Evolutionary conservation across 2,888 invertebrate species (phyloP).

Genomic region (Drosophila bunnanda): DNA sequence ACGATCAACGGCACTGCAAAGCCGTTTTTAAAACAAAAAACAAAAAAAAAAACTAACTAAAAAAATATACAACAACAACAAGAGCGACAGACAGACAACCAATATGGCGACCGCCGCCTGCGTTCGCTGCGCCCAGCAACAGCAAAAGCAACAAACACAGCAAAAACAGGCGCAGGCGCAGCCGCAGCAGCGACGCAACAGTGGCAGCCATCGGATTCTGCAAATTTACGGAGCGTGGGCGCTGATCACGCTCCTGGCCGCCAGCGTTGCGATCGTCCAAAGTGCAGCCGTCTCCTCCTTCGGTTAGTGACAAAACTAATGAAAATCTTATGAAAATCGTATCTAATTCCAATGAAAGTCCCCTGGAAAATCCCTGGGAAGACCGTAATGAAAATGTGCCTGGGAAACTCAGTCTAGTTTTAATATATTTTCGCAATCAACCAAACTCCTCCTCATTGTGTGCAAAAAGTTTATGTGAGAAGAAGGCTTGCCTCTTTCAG

Average conservation of each 20-base stretch:
- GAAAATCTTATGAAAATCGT: constrained; percentile 2
- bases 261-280: constrained; percentile 75
- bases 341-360: neutral
- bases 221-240: constrained; percentile 77
- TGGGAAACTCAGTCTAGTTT: constrained; percentile 32
- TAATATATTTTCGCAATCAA: constrained; percentile 21
- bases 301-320: constrained; percentile 75
- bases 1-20: constrained; percentile 57
- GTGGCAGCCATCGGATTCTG: constrained; percentile 60
- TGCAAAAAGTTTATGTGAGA: constrained; percentile 42
- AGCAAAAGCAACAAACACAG: constrained; percentile 45
- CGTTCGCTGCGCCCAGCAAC: constrained; percentile 37
- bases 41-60: constrained; percentile 13
- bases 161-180: constrained; percentile 32
- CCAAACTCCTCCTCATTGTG: constrained; percentile 31
- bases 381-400: constrained; percentile 5
- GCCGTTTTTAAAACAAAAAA: constrained; percentile 51
- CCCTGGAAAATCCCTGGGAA: neutral
- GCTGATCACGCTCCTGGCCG: constrained; percentile 72
- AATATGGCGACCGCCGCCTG: constrained; percentile 55
- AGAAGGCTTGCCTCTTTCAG: constrained; percentile 9
- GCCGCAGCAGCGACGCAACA: constrained; percentile 54
- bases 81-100: constrained; percentile 44
- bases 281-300: constrained; percentile 83
- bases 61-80: constrained; percentile 35